These are phyloP conservation scores for Oasisia sp. DNA, from an alignment of 2,888 invertebrate genomes.

Conservation along the genomic window DNA sequence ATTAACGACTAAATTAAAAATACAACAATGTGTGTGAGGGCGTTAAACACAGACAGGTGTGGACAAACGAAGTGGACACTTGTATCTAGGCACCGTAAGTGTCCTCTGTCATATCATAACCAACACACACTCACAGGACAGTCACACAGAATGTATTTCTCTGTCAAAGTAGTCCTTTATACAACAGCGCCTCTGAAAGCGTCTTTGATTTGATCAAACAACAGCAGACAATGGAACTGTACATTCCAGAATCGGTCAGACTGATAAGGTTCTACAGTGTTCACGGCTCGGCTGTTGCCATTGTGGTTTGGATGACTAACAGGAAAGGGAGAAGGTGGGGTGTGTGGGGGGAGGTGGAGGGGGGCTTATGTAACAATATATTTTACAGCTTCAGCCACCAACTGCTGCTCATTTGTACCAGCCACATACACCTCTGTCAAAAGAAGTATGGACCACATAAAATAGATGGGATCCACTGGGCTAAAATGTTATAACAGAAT, in stretches of 20 bases:
- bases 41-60: background rate
- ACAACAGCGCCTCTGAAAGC: background rate
- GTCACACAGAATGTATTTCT: background rate
- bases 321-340: background rate
- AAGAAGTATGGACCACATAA: too few species aligned
- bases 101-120: background rate
- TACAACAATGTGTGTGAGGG: too few species aligned
- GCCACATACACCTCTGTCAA: background rate
- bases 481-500: too few species aligned
- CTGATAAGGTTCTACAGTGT: background rate
- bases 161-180: background rate
- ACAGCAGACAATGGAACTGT: background rate
- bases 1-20: too few species aligned
- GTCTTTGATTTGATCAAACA: background rate
- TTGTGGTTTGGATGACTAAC: background rate
- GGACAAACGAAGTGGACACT: background rate
- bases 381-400: background rate
- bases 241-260: background rate
- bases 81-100: background rate
- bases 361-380: background rate
- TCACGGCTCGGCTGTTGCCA: background rate
- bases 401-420: background rate
- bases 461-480: too few species aligned
- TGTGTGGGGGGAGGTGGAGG: background rate
- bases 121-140: background rate